Conservation (phyloP, 2,113 vertebrate species). For the Nothoprocta perdicaria region DNA sequence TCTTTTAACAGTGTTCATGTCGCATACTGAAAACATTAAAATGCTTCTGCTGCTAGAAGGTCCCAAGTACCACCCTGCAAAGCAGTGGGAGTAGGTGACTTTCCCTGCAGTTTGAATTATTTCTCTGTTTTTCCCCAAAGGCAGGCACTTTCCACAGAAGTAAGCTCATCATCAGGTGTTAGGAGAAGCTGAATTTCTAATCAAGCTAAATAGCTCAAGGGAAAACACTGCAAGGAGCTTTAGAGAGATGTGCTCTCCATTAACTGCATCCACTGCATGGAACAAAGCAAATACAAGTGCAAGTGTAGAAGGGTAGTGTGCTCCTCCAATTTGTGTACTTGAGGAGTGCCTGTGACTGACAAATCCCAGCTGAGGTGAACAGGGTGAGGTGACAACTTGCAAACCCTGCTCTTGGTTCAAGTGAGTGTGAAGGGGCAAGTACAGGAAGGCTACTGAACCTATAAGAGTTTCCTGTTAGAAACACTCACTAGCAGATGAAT, state of each 20-base stretch:
- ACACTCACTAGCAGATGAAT: not conserved
- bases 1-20: not conserved
- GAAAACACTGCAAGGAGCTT: not conserved
- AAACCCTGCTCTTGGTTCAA: not conserved
- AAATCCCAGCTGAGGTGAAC: not conserved
- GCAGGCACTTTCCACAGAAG: not conserved
- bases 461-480: not conserved
- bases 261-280: not conserved
- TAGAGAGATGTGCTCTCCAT: not conserved
- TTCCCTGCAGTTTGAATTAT: constrained; percentile 24
- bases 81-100: not conserved
- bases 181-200: constrained; percentile 21
- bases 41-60: not conserved
- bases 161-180: not conserved
- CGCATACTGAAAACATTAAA: not conserved
- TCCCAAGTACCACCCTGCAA: not conserved
- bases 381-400: not conserved
- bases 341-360: not conserved
- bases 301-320: not conserved
- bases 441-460: not conserved
- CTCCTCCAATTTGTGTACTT: not conserved
- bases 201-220: not conserved
- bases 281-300: not conserved
- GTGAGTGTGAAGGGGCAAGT: not conserved
- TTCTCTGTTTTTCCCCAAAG: not conserved